Percentiles rank a stretch among this genome's conserved stretches.
Evolutionary conservation across 1,140 invertebrate species (phyloP).

Genomic region (Anastrepha ludens): DNA sequence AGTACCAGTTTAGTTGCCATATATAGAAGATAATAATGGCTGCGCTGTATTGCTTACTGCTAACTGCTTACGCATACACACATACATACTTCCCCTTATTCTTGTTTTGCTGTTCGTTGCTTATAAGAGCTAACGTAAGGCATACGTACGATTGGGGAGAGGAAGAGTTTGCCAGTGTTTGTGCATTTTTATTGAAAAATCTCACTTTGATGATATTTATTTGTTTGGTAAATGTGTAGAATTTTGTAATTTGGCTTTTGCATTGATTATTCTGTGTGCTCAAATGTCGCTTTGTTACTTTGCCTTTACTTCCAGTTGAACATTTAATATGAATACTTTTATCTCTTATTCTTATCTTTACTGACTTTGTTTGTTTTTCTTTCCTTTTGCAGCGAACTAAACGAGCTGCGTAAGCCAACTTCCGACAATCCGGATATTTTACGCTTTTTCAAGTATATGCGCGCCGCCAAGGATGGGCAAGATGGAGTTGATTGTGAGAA

Average conservation of each 20-base stretch:
- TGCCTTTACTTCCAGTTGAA: too few relatives aligned
- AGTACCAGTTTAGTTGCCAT: too few relatives aligned
- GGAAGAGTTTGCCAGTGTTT: background rate
- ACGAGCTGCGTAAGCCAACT: constrained; percentile 86
- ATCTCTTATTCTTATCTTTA: background rate
- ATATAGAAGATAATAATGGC: too few relatives aligned
- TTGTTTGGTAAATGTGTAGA: background rate
- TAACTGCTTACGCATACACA: too few relatives aligned
- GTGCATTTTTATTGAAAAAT: background rate
- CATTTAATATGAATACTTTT: background rate
- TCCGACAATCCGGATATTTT: constrained; percentile 89
- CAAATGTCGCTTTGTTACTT: too few relatives aligned
- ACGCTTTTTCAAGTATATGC: constrained; percentile 91
- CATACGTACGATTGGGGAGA: too few relatives aligned
- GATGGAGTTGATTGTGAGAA: constrained; percentile 82
- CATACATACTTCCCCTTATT: too few relatives aligned
- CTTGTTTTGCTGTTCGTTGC: too few relatives aligned
- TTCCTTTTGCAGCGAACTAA: constrained; percentile 80
- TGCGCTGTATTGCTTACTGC: too few relatives aligned
- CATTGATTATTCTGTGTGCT: background rate
- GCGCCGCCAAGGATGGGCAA: constrained; percentile 89
- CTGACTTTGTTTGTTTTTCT: background rate
- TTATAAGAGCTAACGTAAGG: too few relatives aligned
- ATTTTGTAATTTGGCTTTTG: background rate
- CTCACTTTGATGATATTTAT: background rate